These are phyloP conservation scores for Darevskia mixta DNA, from an alignment of 2,797 vertebrate species.

Conservation along the genomic window DNA sequence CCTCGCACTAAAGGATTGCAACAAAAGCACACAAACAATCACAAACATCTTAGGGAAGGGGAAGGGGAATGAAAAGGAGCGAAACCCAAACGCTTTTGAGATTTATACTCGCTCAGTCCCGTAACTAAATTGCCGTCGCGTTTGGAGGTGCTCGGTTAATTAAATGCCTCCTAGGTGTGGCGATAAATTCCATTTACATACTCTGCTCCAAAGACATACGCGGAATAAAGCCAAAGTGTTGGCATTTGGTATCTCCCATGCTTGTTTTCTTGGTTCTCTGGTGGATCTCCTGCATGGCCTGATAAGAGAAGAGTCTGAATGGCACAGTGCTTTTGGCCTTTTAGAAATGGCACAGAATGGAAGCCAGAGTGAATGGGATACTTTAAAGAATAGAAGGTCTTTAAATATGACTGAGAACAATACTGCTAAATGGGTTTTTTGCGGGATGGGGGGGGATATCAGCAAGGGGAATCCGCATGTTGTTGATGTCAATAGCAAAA, in stretches of 20 bases:
- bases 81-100: not conserved
- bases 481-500: not conserved
- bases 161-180: conserved; percentile 5
- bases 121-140: not conserved
- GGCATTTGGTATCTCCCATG: not conserved
- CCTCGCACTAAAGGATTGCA: conserved; percentile 30
- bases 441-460: not conserved
- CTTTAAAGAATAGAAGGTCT: not conserved
- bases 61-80: conserved; percentile 23
- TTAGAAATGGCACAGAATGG: conserved; percentile 14
- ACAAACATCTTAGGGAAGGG: conserved; percentile 1
- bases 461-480: not conserved
- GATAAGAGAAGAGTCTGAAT: not conserved
- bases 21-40: conserved; percentile 19
- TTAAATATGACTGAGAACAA: conserved; percentile 23
- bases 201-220: not conserved
- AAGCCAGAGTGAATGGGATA: not conserved
- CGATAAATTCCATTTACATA: not conserved
- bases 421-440: not conserved
- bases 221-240: not conserved
- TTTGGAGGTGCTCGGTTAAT: not conserved
- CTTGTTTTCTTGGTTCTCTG: conserved; percentile 11
- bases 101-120: not conserved
- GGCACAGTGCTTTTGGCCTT: conserved; percentile 16
- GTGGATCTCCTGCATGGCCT: conserved; percentile 18